Base-by-base conservation (phyloP, 1,140 invertebrate genomes). In the Drosophila neocordata region DNA sequence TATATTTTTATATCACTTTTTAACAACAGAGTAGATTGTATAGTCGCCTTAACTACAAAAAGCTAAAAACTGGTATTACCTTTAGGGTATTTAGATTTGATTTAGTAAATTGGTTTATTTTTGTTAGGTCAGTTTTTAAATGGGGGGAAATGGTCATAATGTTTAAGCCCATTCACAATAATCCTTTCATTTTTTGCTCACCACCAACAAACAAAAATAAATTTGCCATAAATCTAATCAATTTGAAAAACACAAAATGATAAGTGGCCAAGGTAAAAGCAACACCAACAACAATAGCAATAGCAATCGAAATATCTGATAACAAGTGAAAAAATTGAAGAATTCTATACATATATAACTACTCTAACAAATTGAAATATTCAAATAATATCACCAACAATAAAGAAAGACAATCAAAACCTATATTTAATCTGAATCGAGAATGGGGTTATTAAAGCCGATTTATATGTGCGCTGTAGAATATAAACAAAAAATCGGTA, bases 221-320 rank as follows among this genome's bases (percentile, higher is more conserved):
- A 51, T 35, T 60, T 41, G 56, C 41, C 44, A 70, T 74, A 77
- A 74, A 74, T 70, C 62, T 69, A 69, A 77, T 77, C 74, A 70
- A 56, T 66, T 70, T 59, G 15, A 63, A 73, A 73, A 73, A 44
- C 52, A 20, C 31, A 27, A 70, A 44, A 48, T 31, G 48, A 53
- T 67, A 71, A 64, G 69, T 63, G 59, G 51, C 55, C 65, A 60
- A 65, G 66, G 69, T 35, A 68, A 35, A 31, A 6, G 27, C 4
- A 31, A 31, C 22, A n/a, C 1, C 1, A 31, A 31, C 27, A 31
- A 31, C 5, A 31, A 6, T 6, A 31, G 6, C 27, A 31, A 31
- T 62, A 44, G 41, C 18, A 59, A 57, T 62, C 48, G 44, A 18
- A 59, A 52, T 59, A 55, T 12, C 11, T 48, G 73, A 79, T 79